Evolutionary conservation across 2,797 vertebrate genomes (phyloP), one percentile per base, ranked within the genome.

Genomic region (Labeo calbasu): DNA sequence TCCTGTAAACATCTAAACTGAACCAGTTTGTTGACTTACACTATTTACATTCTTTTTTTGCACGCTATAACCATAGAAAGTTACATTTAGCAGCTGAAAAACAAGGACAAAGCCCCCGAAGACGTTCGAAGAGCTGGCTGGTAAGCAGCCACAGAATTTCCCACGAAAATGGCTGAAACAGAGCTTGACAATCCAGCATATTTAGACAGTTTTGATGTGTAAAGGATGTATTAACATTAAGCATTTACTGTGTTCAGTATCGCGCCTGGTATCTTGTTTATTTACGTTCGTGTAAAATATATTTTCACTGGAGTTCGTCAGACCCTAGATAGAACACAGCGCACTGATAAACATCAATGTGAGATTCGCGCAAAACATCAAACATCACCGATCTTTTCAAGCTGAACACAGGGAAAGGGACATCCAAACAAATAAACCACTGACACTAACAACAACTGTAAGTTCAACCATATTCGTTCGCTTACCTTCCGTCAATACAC

Each of bases 401-500:
- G 70, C 25, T 19, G 61, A 43, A 21, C 19, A 82, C 36, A 17
- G 14, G 59, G 17, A 57, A 46, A 69, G 7, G 68, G n/a, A 76
- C 15, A 53, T 3, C 12, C 59, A 48, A 61, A 13, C 40, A 32
- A 53, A 57, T 21, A 78, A 83, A 85, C 80, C 61, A 75, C 15
- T 79, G 68, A 61, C 71, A 81, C 36, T 19, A 77, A 70, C 71
- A 79, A 70, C 83, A 40, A 65, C 82, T 85, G 78, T 73, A 86
- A 81, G 81, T 85, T 86, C 17, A 69, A 23, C 53, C 66, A 77
- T 68, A 81, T 86, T 71, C 84, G 90, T 84, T 90, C 89, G 90
- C 94, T 94, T 92, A 95, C 94, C 94, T 93, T 91, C 46, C 89
- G 90, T 88, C 88, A 92, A 90, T 89, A 89, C 88, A 70, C 89